Percentiles rank a stretch among this genome's conserved stretches.
Conservation (phyloP, 2,797 vertebrate species). For the Iguana delicatissima region DNA sequence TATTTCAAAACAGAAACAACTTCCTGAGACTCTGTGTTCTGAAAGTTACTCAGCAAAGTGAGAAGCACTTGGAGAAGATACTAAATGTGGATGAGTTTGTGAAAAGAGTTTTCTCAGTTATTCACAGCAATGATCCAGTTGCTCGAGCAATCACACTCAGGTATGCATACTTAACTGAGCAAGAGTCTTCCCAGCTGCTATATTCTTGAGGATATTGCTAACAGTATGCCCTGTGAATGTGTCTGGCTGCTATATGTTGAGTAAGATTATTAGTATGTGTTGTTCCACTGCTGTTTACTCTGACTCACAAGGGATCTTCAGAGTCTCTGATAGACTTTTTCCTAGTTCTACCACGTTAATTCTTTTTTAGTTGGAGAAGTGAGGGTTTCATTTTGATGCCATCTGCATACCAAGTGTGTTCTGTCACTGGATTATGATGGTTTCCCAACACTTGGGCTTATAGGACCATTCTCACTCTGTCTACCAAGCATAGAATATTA, state of each 20-base stretch:
- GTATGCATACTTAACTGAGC: slow-evolving; percentile 74
- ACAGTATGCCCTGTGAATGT: background rate
- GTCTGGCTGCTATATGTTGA: background rate
- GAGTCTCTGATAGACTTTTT: background rate
- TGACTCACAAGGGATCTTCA: background rate
- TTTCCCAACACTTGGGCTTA: background rate
- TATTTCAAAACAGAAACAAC: slow-evolving; percentile 88
- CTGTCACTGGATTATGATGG: background rate
- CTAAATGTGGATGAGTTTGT: slow-evolving; percentile 99
- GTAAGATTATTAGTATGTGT: background rate
- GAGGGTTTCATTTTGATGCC: background rate
- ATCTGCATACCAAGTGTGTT: background rate
- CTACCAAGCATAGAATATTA: background rate
- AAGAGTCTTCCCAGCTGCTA: background rate
- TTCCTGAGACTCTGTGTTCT: slow-evolving; percentile 96
- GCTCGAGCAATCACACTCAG: slow-evolving; percentile 96
- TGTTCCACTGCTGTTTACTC: background rate
- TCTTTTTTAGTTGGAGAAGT: background rate
- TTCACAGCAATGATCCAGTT: slow-evolving; percentile 98
- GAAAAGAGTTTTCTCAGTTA: slow-evolving; percentile 97
- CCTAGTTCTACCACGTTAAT: background rate
- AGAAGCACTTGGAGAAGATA: slow-evolving; percentile 98
- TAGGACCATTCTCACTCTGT: background rate
- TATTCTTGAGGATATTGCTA: background rate
- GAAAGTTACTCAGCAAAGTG: slow-evolving; percentile 99